Evolutionary conservation across 2,888 invertebrate genomes (phyloP).

Genomic region (Gari tellinella): DNA sequence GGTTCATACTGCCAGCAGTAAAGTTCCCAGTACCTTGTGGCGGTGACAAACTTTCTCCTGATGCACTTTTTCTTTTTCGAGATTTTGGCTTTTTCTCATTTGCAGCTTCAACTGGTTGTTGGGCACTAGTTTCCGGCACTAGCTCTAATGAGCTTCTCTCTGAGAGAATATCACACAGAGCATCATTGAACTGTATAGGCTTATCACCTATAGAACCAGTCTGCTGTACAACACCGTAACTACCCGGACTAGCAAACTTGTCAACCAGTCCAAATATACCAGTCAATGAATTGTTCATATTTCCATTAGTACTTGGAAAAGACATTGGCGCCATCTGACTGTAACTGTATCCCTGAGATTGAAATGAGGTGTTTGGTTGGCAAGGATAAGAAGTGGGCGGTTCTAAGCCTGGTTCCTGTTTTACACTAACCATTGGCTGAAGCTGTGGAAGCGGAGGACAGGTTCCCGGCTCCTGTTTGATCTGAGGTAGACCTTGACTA

Average conservation of each 20-base stretch:
- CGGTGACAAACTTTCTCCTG: no score
- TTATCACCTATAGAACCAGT: conserved; percentile 30
- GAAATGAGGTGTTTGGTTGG: conserved; percentile 3
- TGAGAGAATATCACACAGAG: conserved; percentile 51
- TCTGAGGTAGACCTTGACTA: conserved; percentile 5
- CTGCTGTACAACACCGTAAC: conserved; percentile 32
- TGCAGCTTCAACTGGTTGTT: no score
- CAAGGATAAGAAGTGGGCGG: conserved; percentile 8
- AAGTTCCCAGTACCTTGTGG: no score
- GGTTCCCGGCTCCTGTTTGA: conserved; percentile 50
- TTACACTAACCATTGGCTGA: conserved; percentile 9
- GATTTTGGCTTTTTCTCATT: no score
- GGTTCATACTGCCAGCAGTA: not conserved
- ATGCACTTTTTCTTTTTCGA: no score
- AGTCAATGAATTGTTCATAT: conserved; percentile 41
- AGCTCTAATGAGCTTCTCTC: conserved; percentile 31
- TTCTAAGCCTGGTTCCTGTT: conserved; percentile 46
- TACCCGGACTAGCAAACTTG: conserved; percentile 37
- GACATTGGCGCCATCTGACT: conserved; percentile 24
- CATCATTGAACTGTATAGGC: conserved; percentile 59
- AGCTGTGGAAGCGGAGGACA: no score
- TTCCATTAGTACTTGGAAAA: conserved; percentile 12
- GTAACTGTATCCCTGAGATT: no score
- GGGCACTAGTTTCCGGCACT: not conserved
- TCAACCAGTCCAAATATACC: conserved; percentile 55